A percentile compares a stretch with the other conserved stretches of the same genome.
phyloP scores from a whole-genome alignment of 2,888 invertebrate species.

The Leucania comma region DNA sequence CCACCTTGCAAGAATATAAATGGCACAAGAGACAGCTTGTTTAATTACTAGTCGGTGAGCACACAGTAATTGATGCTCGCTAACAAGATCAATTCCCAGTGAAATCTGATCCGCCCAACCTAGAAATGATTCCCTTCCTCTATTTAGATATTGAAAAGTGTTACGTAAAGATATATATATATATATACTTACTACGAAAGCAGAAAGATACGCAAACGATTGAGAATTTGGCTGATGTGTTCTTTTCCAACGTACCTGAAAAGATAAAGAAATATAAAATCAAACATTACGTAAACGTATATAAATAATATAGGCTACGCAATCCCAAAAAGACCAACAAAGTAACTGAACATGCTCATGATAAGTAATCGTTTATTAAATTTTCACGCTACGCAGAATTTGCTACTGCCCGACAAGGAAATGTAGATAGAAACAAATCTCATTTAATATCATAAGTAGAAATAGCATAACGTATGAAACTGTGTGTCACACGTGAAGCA shows the following conservation, averaged over 20 bases:
- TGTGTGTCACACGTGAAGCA: conserved; percentile 63
- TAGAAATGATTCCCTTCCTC: conserved; percentile 53
- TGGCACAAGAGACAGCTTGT: conserved; percentile 56
- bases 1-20: conserved; percentile 59
- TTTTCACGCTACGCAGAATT: not conserved
- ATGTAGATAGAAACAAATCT: conserved; percentile 37
- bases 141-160: conserved; percentile 31
- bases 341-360: not conserved
- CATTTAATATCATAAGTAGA: conserved; percentile 39
- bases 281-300: not conserved
- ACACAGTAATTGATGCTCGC: conserved; percentile 58
- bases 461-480: conserved; percentile 37
- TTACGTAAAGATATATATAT: conserved; percentile 18
- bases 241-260: conserved; percentile 56
- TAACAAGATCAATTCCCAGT: conserved; percentile 64
- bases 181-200: not conserved
- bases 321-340: not conserved
- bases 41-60: conserved; percentile 58
- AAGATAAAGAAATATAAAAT: conserved; percentile 25
- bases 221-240: not conserved
- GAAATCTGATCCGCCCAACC: conserved; percentile 57
- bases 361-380: not conserved
- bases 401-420: conserved; percentile 22
- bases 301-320: too few relatives aligned
- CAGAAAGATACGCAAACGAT: conserved; percentile 21